Evolutionary conservation across 2,888 invertebrate genomes (phyloP).

Genomic region (Biston betularia): DNA sequence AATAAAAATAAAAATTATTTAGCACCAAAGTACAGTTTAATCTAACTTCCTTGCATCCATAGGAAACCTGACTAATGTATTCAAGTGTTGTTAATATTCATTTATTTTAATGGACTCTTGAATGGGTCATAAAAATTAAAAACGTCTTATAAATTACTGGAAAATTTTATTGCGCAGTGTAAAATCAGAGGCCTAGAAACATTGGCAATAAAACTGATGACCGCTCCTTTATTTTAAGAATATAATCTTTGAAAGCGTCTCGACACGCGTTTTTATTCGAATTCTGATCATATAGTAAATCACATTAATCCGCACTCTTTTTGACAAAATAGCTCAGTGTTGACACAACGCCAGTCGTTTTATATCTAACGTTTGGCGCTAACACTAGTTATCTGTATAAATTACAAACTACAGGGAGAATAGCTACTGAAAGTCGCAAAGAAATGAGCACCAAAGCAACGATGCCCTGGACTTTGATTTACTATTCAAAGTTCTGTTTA

Average conservation of each 20-base stretch:
- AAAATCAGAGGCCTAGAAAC: conserved; percentile 23
- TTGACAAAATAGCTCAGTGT: conserved; percentile 9
- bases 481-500: too few species aligned
- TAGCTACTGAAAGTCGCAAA: too few species aligned
- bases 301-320: conserved; percentile 18
- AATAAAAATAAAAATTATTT: too few species aligned
- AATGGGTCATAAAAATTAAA: conserved; percentile 33
- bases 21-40: neutral
- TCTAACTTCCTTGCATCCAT: conserved; percentile 15
- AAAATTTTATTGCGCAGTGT: conserved; percentile 31
- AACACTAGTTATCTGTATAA: neutral
- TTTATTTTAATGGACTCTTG: conserved; percentile 25
- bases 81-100: conserved; percentile 22
- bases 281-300: conserved; percentile 28
- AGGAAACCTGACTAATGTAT: conserved; percentile 18
- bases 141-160: conserved; percentile 30
- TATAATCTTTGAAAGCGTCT: conserved; percentile 24
- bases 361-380: neutral
- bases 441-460: too few species aligned
- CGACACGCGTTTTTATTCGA: conserved; percentile 19
- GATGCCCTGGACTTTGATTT: too few species aligned
- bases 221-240: conserved; percentile 26
- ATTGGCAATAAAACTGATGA: conserved; percentile 20
- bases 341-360: conserved; percentile 13
- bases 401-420: too few species aligned